Evolutionary conservation across 1,140 invertebrate genomes (phyloP), one percentile per base, ranked within the genome.

Genomic region (Steinernema khuongi): DNA sequence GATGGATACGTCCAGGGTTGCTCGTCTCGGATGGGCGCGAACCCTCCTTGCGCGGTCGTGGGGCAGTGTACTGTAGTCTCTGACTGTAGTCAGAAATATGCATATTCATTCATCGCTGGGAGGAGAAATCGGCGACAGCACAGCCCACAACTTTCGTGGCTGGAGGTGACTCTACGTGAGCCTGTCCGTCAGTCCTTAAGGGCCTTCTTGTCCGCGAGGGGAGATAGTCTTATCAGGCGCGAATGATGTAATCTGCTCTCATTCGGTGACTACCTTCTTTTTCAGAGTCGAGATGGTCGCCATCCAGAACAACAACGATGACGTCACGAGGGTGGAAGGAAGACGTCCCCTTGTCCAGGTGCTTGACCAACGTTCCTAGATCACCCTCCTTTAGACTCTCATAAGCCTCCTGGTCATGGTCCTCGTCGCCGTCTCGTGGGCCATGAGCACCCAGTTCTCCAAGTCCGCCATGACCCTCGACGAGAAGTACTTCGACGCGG

Each of bases 361-460:
- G 22, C 11, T 41, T 41, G 36, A 7, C 36, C n/a, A 41, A 41
- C 36, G n/a, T 41, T 7, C n/a, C n/a, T n/a, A n/a, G 36, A 41
- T 11, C 7, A 41, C 36, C 7, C n/a, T 41, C 7, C 22, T 73
- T 76, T 31, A 76, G 75, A 32, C 73, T 1, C 31, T 76, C 22
- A 22, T 76, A 0, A 73, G 67, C 18, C 19, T 68, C 7, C 22
- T 31, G 30, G 69, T 77, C n/a, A 60, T 77, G n/a, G 17, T 70
- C 14, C 29, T 29, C 33, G 81, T 83, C 19, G 81, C 81, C 7
- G 28, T 79, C 11, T 80, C 81, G 19, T 83, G 81, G 81, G 77
- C 83, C 1, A 77, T 76, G 17, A 78, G 79, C 2, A 78, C 78
- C n/a, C 82, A 83, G 73, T 85, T 83, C 60, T 75, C 74, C 33